Evolutionary conservation across 2,113 vertebrate species (phyloP).

Genomic region (Tenrec ecaudatus): DNA sequence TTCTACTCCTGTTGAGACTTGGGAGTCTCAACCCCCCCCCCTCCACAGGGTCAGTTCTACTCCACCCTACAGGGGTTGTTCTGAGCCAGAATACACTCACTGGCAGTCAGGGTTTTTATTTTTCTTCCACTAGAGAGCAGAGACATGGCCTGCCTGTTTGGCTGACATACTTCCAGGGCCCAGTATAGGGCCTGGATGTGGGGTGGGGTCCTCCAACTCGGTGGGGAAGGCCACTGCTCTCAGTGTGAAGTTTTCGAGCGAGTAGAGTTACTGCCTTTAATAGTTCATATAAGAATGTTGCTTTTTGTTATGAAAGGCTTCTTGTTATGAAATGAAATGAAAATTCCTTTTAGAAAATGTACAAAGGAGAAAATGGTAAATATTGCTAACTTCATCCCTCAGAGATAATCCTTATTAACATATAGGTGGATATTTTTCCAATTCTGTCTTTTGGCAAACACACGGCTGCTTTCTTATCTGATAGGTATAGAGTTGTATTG

Average conservation of each 20-base stretch:
- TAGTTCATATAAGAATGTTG: neutral
- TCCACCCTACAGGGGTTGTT: too few relatives aligned
- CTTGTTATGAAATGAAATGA: neutral
- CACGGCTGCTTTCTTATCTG: neutral
- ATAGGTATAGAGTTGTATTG: accelerated
- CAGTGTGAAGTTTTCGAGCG: neutral
- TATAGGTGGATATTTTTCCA: neutral
- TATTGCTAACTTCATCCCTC: neutral
- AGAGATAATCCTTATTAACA: neutral
- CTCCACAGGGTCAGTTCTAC: too few relatives aligned
- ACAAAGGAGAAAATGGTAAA: neutral
- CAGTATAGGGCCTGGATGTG: accelerated
- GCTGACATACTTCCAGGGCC: too few relatives aligned
- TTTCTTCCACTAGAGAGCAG: neutral
- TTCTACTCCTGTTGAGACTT: too few relatives aligned
- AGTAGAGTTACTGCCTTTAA: neutral
- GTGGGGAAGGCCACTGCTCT: neutral
- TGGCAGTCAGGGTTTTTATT: too few relatives aligned
- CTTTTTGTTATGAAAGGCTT: neutral
- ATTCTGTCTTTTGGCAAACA: neutral
- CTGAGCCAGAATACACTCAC: too few relatives aligned
- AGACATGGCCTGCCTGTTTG: neutral
- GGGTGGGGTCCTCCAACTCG: neutral
- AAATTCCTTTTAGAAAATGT: neutral
- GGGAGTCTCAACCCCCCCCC: too few relatives aligned